These are phyloP conservation scores for Capra hircus DNA, from an alignment of 2,113 vertebrate genomes.

Conservation along the genomic window DNA sequence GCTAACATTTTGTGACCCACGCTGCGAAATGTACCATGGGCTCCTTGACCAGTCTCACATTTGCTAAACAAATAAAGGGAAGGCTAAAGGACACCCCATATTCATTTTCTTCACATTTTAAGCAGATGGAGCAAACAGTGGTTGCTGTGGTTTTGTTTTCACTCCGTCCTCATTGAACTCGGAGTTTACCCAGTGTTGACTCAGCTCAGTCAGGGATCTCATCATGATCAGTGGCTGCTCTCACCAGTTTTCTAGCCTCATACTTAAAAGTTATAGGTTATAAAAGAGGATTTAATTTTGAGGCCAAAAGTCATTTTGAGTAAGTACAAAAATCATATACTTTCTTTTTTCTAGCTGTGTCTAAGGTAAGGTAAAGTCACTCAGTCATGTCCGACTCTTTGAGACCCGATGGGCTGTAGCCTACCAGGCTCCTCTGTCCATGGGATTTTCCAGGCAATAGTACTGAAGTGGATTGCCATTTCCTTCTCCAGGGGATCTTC, in stretches of 20 bases:
- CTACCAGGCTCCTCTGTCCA: too few species aligned
- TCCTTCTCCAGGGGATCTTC: too few species aligned
- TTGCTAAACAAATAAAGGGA: background rate
- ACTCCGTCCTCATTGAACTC: background rate
- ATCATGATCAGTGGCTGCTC: background rate
- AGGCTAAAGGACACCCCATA: background rate
- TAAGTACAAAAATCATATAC: background rate
- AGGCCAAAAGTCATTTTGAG: background rate
- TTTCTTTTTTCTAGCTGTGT: background rate
- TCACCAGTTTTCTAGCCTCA: background rate
- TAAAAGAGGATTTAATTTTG: conserved; percentile 17
- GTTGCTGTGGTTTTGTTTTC: background rate
- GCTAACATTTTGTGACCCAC: background rate
- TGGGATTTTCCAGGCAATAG: too few species aligned
- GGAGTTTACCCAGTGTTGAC: background rate
- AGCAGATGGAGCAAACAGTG: conserved; percentile 15
- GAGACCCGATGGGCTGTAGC: too few species aligned
- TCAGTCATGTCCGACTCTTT: too few species aligned
- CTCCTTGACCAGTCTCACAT: background rate
- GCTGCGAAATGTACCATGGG: background rate
- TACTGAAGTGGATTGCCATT: too few species aligned
- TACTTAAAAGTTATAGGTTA: background rate
- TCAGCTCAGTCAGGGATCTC: background rate
- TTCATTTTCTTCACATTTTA: background rate
- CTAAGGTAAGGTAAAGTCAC: background rate